Conservation (phyloP, 64 coral and sea anemone genomes). For the Catalaphyllia jardinei region DNA sequence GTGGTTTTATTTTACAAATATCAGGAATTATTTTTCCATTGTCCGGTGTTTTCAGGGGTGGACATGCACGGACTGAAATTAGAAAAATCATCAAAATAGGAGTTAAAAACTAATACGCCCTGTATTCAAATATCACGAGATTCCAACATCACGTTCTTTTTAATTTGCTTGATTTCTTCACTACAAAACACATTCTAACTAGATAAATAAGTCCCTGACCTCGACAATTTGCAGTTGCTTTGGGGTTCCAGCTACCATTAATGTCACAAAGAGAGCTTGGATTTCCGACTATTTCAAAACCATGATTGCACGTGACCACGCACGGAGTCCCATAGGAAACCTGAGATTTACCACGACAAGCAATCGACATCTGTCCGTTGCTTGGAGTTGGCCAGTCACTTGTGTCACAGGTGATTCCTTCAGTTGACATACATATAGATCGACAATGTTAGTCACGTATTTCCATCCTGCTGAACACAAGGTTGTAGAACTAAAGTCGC, state of each 20-base stretch:
- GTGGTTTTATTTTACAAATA: constrained; percentile 23
- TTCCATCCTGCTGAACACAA: too few relatives aligned
- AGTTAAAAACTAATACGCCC: neutral
- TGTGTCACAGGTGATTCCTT: constrained; percentile 18
- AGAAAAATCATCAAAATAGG: neutral
- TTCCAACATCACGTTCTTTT: neutral
- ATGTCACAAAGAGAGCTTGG: neutral
- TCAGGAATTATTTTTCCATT: constrained; percentile 39
- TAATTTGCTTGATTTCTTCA: neutral
- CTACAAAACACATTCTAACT: neutral
- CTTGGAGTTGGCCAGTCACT: constrained; percentile 11
- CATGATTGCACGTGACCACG: constrained; percentile 41
- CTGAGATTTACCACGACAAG: neutral
- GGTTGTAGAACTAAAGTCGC: too few relatives aligned
- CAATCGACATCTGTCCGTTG: neutral
- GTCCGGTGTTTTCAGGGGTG: neutral
- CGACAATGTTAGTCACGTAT: too few relatives aligned
- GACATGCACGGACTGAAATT: neutral
- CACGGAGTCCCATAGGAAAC: neutral
- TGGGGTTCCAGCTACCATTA: constrained; percentile 48
- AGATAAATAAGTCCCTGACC: neutral
- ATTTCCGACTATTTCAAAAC: constrained; percentile 11
- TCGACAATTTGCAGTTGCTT: constrained; percentile 20
- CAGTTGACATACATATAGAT: neutral
- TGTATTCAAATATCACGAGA: neutral